These are phyloP conservation scores for Drosophila siamana DNA, from an alignment of 2,888 invertebrate genomes.

Conservation along the genomic window DNA sequence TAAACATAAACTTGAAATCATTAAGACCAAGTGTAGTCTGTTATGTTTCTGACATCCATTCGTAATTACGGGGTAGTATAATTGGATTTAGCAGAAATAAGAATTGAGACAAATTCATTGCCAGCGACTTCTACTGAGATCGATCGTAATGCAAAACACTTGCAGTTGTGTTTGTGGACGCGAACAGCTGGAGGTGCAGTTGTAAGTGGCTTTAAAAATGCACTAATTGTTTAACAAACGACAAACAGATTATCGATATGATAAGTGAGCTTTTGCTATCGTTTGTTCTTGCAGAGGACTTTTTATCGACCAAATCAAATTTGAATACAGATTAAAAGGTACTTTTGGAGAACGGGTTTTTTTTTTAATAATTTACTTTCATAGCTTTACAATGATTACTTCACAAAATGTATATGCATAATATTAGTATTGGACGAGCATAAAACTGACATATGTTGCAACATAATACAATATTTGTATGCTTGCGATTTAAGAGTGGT, in stretches of 20 bases:
- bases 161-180: not conserved
- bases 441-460: not conserved
- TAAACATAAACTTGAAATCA: constrained; percentile 1
- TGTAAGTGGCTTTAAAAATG: not conserved
- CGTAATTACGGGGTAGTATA: not conserved
- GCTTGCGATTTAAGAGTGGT: constrained; percentile 24
- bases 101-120: not conserved
- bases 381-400: too few relatives aligned
- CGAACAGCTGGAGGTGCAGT: not conserved
- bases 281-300: too few relatives aligned
- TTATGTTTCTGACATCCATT: not conserved
- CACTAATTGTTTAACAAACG: not conserved
- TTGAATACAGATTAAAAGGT: too few relatives aligned
- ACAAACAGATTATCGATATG: not conserved
- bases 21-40: not conserved
- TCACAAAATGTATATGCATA: not conserved
- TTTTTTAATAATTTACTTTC: too few relatives aligned
- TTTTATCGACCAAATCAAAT: too few relatives aligned
- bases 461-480: not conserved
- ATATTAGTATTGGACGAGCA: not conserved
- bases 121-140: not conserved
- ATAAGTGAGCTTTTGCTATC: too few relatives aligned
- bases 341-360: too few relatives aligned
- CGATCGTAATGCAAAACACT: not conserved
- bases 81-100: not conserved